These are phyloP conservation scores for Drosophila macrothrix DNA, from an alignment of 2,888 invertebrate species.

Conservation along the genomic window DNA sequence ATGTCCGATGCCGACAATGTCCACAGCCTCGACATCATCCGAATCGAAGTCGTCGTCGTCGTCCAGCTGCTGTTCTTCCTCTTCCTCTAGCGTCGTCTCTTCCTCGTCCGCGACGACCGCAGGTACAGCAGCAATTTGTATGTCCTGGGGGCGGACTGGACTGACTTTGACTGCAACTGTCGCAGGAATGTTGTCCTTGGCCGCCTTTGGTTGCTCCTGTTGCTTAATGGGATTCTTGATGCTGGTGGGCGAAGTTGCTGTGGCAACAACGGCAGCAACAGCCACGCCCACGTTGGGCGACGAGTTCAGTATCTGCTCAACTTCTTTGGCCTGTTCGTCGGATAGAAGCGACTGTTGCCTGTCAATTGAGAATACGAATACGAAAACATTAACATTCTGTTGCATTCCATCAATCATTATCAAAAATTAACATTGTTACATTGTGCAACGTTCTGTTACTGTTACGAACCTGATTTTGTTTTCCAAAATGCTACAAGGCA, in stretches of 20 bases:
- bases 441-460: slow-evolving; percentile 2
- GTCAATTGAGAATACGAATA: slow-evolving; percentile 53
- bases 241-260: slow-evolving; percentile 79
- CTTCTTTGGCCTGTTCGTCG: slow-evolving; percentile 96
- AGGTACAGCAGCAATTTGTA: slow-evolving; percentile 55
- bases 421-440: slow-evolving; percentile 14
- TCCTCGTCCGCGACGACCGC: slow-evolving; percentile 35
- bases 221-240: slow-evolving; percentile 82
- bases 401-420: slow-evolving; percentile 14
- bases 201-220: slow-evolving; percentile 22
- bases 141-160: slow-evolving; percentile 41
- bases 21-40: slow-evolving; percentile 78
- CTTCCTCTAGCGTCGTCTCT: slow-evolving; percentile 30
- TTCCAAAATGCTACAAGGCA: slow-evolving; percentile 90
- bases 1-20: slow-evolving; percentile 78
- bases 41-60: slow-evolving; percentile 77
- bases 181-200: slow-evolving; percentile 1
- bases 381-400: slow-evolving; percentile 9
- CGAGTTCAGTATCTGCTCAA: slow-evolving; percentile 91
- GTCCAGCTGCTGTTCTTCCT: slow-evolving; percentile 28
- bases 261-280: slow-evolving; percentile 82
- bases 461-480: slow-evolving; percentile 92
- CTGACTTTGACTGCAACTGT: slow-evolving; percentile 10
- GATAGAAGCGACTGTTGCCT: slow-evolving; percentile 93
- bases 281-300: slow-evolving; percentile 81